Evolutionary conservation across 2,888 invertebrate species (phyloP).

Genomic region (Protodeltote pygarga): DNA sequence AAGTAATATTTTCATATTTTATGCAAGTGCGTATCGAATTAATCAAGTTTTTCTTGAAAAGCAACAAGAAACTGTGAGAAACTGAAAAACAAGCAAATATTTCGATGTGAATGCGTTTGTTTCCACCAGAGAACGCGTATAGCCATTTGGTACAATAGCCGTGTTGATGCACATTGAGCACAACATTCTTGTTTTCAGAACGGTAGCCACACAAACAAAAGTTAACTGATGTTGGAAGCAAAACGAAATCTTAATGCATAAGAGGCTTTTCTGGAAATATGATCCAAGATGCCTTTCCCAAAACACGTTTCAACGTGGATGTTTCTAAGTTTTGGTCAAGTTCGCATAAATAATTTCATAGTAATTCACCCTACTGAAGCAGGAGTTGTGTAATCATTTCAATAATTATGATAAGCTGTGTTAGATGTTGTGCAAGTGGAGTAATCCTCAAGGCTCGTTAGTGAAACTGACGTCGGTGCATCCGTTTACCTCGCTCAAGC

Average conservation of each 20-base stretch:
- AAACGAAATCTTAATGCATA: constrained; percentile 34
- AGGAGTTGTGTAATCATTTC: constrained; percentile 28
- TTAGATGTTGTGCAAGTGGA: constrained; percentile 60
- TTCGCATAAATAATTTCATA: constrained; percentile 5
- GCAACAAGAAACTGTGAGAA: constrained; percentile 59
- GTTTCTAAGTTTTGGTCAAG: constrained; percentile 4
- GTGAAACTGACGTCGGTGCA: constrained; percentile 71
- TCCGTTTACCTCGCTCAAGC: constrained; percentile 70
- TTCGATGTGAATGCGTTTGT: constrained; percentile 74
- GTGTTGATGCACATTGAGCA: constrained; percentile 72
- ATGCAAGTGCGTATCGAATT: constrained; percentile 16
- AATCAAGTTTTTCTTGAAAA: constrained; percentile 30
- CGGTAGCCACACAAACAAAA: constrained; percentile 58
- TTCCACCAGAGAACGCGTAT: constrained; percentile 66
- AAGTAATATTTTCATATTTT: neutral
- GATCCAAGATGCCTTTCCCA: neutral
- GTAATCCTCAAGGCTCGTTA: constrained; percentile 69
- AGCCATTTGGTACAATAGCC: constrained; percentile 72
- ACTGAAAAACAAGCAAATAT: constrained; percentile 67
- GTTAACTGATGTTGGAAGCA: constrained; percentile 44
- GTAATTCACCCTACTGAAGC: constrained; percentile 24
- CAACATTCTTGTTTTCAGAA: constrained; percentile 80
- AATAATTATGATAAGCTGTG: constrained; percentile 39
- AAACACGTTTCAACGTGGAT: neutral
- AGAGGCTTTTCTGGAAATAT: no score